Conservation (phyloP, 2,888 invertebrate species). For the Tubulanus polymorphus region DNA sequence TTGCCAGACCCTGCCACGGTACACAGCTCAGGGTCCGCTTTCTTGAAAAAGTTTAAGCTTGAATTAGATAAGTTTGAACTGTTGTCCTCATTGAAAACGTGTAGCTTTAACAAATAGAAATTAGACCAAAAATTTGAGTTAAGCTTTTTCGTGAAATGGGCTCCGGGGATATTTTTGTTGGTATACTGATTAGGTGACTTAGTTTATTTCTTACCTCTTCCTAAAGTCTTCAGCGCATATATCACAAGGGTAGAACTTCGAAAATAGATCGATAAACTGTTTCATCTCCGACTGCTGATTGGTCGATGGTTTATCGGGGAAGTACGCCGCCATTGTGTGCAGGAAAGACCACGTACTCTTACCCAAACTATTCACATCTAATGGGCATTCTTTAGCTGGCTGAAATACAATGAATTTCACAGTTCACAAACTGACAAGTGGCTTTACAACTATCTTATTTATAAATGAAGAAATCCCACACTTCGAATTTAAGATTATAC, state of each 20-base stretch:
- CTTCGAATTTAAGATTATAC: no score
- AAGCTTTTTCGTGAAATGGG: no score
- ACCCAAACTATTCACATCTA: conserved; percentile 59
- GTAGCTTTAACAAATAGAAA: no score
- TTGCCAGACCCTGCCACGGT: no score
- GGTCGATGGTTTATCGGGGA: conserved; percentile 74
- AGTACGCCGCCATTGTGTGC: conserved; percentile 95
- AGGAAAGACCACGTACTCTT: conserved; percentile 86
- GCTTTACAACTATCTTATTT: not conserved
- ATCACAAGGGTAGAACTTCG: conserved; percentile 89
- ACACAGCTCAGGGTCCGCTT: no score
- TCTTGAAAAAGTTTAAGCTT: no score
- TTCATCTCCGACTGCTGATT: conserved; percentile 70
- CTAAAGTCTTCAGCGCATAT: conserved; percentile 84
- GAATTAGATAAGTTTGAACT: no score
- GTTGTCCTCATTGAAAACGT: no score
- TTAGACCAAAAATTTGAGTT: no score
- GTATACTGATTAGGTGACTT: no score
- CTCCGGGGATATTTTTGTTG: no score
- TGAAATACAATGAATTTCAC: not conserved
- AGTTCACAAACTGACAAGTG: not conserved
- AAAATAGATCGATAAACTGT: conserved; percentile 75
- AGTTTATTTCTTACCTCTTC: conserved; percentile 62
- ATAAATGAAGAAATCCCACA: no score
- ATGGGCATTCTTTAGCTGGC: conserved; percentile 54